phyloP scores from a whole-genome alignment of 2,888 invertebrate species.

The Deroplatys truncata region DNA sequence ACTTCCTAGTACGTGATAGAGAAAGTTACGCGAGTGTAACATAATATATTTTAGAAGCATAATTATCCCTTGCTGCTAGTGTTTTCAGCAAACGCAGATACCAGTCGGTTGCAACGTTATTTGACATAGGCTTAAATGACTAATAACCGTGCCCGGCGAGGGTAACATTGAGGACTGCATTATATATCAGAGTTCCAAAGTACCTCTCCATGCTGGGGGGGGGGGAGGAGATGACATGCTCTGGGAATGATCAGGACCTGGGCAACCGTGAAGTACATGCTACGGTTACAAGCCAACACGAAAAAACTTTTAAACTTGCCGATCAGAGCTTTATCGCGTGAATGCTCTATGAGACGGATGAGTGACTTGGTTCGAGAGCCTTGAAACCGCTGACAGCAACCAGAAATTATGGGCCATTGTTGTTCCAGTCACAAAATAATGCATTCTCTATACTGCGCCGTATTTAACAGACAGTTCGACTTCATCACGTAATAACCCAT shows the following conservation, averaged over 20 bases:
- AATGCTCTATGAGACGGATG: not conserved
- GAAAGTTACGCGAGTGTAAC: too few relatives aligned
- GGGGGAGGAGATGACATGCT: not conserved
- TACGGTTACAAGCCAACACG: not conserved
- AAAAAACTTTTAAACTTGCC: constrained; percentile 13
- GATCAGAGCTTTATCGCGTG: not conserved
- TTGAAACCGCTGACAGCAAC: not conserved
- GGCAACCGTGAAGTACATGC: not conserved
- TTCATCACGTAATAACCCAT: too few relatives aligned
- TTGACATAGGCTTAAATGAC: not conserved
- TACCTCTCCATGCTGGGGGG: not conserved
- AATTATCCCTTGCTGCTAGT: too few relatives aligned
- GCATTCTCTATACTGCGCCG: not conserved
- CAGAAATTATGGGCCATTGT: not conserved
- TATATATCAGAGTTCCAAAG: not conserved
- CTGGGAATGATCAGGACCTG: not conserved
- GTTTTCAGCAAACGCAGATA: too few relatives aligned
- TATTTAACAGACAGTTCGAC: too few relatives aligned
- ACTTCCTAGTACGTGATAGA: too few relatives aligned
- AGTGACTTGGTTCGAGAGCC: not conserved
- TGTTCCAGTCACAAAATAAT: not conserved
- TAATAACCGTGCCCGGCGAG: not conserved
- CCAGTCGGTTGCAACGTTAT: too few relatives aligned
- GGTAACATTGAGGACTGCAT: not conserved
- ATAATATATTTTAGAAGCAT: too few relatives aligned